Evolutionary conservation across 2,888 invertebrate species (phyloP).

Genomic region (Thymelicus sylvestris): DNA sequence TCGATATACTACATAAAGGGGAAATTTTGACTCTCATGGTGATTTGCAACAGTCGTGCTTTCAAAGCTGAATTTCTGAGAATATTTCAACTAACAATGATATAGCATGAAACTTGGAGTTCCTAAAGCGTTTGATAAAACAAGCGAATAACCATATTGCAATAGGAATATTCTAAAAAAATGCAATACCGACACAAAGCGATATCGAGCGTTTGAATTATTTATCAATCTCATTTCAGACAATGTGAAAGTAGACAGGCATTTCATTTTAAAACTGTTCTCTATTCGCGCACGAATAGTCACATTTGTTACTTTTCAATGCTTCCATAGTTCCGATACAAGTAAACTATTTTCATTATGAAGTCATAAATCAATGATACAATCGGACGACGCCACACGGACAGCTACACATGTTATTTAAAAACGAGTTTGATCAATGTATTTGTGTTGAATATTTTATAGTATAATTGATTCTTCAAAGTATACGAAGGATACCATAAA

Average conservation of each 20-base stretch:
- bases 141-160: background rate
- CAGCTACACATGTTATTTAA: constrained; percentile 72
- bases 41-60: constrained; percentile 14
- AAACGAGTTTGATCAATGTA: constrained; percentile 69
- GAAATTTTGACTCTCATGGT: constrained; percentile 23
- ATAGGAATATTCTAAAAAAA: constrained; percentile 6
- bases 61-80: background rate
- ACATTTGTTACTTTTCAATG: constrained; percentile 53
- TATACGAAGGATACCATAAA: too few species aligned
- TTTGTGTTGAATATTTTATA: constrained; percentile 34
- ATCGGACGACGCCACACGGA: constrained; percentile 70
- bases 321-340: constrained; percentile 53
- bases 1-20: constrained; percentile 20
- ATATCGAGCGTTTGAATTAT: constrained; percentile 35
- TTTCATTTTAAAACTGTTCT: constrained; percentile 59
- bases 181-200: constrained; percentile 12
- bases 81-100: background rate
- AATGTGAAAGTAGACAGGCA: constrained; percentile 46
- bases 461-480: too few species aligned
- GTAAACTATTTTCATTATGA: constrained; percentile 80
- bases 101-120: background rate
- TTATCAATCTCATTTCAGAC: constrained; percentile 40
- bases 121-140: too few species aligned
- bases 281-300: constrained; percentile 53
- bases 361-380: constrained; percentile 79